Base-by-base conservation (phyloP, 2,113 vertebrate genomes). In the Caranx ignobilis region DNA sequence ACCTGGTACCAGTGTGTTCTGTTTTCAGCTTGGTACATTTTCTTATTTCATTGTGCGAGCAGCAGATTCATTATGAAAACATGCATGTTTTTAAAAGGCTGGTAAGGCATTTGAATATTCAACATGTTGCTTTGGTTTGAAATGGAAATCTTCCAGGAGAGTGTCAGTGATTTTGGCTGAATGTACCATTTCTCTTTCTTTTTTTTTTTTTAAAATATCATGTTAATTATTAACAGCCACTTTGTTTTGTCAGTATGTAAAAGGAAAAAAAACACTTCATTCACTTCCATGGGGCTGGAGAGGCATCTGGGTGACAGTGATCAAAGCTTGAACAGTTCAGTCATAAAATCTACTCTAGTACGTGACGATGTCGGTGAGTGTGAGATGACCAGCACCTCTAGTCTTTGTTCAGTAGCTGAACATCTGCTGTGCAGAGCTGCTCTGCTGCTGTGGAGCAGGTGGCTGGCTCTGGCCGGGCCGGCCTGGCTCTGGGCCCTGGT, bases 391-490 rank as follows among this genome's bases (percentile, higher is more conserved):
- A 34, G 89, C 88, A 79, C 76, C 76, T 81, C 65, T n/a, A n/a
- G 19, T 21, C 71, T 75, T 6, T n/a, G 37, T 64, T 83, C 96
- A 99, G 92, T 98, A 99, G 94, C 96, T 96, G 91, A 96, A 97
- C 96, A 99, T 99, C 90, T 98, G 97, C 75, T 95, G 96, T 2
- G 89, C 41, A 0, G 96, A 89, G 21, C 90, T 41, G 52, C 84
- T 80, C 71, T 93, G 88, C 85, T 93, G 93, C 74, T 93, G 93
- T 1, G 78, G 26, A 4, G 88, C 0, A 55, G 89, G 62, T 0
- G 87, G 45, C 65, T 96, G 96, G 77, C 32, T 74, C 81, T 89
- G 92, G 54, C 60, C 9, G 19, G 81, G 34, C 6, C 56, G 83
- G 5, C 81, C 86, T 1, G 83, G 69, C 0, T 94, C 88, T 3